Evolutionary conservation across 2,888 invertebrate genomes (phyloP).

Genomic region (Onthophagus sagittarius): DNA sequence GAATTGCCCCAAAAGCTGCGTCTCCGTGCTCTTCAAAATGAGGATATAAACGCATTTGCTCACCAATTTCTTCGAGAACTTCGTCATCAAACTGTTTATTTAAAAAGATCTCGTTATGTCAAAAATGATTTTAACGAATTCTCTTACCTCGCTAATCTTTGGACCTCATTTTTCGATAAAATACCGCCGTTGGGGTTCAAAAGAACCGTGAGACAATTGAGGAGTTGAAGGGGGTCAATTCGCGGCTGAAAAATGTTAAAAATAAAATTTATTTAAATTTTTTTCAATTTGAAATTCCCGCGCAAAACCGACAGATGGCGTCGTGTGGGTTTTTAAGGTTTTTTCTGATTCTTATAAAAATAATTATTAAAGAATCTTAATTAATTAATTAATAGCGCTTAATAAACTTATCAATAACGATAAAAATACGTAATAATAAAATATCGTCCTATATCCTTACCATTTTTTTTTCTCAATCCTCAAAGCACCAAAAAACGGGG

Average conservation of each 20-base stretch:
- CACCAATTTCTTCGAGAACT: slow-evolving; percentile 91
- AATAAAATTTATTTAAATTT: too few relatives aligned
- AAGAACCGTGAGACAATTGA: slow-evolving; percentile 84
- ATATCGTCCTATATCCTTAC: slow-evolving; percentile 19
- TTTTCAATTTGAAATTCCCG: slow-evolving; percentile 9
- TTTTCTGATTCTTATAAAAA: not conserved
- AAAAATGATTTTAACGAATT: slow-evolving; percentile 14
- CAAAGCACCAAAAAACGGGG: slow-evolving; percentile 13
- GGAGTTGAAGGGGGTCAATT: slow-evolving; percentile 83
- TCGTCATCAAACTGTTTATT: slow-evolving; percentile 84
- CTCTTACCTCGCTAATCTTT: slow-evolving; percentile 78
- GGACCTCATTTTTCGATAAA: slow-evolving; percentile 81
- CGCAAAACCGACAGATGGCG: slow-evolving; percentile 4
- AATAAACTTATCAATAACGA: not conserved
- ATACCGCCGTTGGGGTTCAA: slow-evolving; percentile 83
- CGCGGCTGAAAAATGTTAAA: slow-evolving; percentile 83
- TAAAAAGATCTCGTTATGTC: slow-evolving; percentile 26
- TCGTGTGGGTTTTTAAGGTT: not conserved
- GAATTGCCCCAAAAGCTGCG: slow-evolving; percentile 79
- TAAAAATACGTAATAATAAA: not conserved
- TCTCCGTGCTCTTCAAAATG: slow-evolving; percentile 82
- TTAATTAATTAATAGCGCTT: too few relatives aligned
- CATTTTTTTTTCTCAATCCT: slow-evolving; percentile 16
- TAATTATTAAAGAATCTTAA: not conserved
- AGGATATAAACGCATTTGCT: slow-evolving; percentile 94